Evolutionary conservation across 2,888 invertebrate genomes (phyloP).

Genomic region (Syritta pipiens): DNA sequence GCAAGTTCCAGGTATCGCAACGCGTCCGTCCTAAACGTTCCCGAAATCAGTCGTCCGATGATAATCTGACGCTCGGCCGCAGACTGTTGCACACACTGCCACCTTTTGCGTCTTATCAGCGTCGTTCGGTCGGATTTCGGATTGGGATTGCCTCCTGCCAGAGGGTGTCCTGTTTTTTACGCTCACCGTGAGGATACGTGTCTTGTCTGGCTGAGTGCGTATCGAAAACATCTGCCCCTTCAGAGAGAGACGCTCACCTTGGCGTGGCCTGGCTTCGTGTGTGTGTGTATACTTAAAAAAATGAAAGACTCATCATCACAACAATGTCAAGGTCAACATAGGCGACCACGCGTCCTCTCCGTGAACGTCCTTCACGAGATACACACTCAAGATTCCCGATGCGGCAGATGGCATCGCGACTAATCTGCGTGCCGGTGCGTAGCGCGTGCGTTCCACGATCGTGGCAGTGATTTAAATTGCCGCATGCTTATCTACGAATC

Average conservation of each 20-base stretch:
- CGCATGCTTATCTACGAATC: no score
- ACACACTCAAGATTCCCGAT: no score
- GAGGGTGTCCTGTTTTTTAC: conserved; percentile 47
- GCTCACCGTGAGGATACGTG: no score
- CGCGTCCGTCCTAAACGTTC: conserved; percentile 5
- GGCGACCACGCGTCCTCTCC: conserved; percentile 6
- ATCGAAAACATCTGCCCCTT: conserved; percentile 54
- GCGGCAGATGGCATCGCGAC: no score
- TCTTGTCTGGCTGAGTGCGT: conserved; percentile 24
- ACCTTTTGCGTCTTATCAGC: conserved; percentile 33
- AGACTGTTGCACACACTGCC: conserved; percentile 52
- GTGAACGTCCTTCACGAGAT: conserved; percentile 26
- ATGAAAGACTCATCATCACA: conserved; percentile 54
- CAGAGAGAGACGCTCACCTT: no score
- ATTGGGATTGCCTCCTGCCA: neutral
- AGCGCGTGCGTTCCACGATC: no score
- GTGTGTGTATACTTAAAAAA: no score
- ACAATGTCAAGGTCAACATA: conserved; percentile 60
- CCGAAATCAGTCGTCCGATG: conserved; percentile 40
- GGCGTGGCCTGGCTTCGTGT: no score
- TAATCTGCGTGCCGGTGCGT: no score
- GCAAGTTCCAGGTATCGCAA: conserved; percentile 9
- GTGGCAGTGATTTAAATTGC: no score
- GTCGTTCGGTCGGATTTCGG: conserved; percentile 29
- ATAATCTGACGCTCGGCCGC: conserved; percentile 44